These are phyloP conservation scores for Unio delphinus DNA, from an alignment of 2,888 invertebrate genomes.

Conservation along the genomic window DNA sequence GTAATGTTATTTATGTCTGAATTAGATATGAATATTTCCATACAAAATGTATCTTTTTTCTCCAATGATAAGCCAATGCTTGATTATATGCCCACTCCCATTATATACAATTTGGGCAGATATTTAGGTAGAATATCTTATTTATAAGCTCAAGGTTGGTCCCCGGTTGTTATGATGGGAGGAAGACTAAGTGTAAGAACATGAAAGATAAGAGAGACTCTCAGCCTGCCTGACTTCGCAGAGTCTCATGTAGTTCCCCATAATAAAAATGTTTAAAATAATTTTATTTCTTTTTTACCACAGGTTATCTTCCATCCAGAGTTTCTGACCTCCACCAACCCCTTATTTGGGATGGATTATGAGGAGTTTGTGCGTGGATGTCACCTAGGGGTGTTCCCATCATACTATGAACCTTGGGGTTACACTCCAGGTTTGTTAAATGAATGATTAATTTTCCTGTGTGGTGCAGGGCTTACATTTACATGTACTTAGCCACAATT, in stretches of 20 bases:
- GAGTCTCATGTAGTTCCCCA: background rate
- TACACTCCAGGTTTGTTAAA: conserved; percentile 86
- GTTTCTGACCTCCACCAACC: conserved; percentile 97
- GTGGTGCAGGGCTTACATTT: too few species aligned
- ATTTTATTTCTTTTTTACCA: conserved; percentile 29
- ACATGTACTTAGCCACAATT: too few species aligned
- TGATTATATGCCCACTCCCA: too few species aligned
- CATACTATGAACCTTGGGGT: conserved; percentile 99
- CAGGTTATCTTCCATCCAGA: conserved; percentile 99
- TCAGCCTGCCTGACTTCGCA: background rate
- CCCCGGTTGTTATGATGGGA: too few species aligned
- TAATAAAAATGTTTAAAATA: background rate
- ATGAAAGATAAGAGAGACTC: background rate
- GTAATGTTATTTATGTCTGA: too few species aligned
- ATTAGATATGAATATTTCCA: too few species aligned
- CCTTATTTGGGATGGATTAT: conserved; percentile 96
- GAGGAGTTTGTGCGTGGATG: conserved; percentile 99
- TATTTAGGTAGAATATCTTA: too few species aligned
- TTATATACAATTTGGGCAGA: too few species aligned
- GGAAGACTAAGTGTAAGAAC: too few species aligned
- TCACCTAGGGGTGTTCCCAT: conserved; percentile 98
- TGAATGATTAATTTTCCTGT: background rate
- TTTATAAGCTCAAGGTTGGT: too few species aligned
- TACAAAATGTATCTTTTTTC: too few species aligned
- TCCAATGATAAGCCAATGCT: too few species aligned